Conservation (phyloP, 2,113 vertebrate species). For the Myodes glareolus region DNA sequence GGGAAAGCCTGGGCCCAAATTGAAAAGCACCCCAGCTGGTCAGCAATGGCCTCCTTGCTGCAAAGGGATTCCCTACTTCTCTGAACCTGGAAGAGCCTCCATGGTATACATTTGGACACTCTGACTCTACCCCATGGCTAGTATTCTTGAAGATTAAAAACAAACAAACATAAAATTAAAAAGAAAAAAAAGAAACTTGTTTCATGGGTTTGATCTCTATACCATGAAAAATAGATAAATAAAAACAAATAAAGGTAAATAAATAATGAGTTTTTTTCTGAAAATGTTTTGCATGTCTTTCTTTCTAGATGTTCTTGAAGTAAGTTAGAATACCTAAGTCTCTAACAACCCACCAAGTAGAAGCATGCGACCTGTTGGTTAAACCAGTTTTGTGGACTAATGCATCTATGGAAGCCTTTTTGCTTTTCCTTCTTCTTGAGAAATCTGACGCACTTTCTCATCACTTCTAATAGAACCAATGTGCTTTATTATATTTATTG, state of each 20-base stretch:
- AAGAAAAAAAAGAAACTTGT: background rate
- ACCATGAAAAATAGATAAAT: background rate
- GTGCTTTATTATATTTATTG: background rate
- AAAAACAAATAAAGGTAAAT: background rate
- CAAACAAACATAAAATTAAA: background rate
- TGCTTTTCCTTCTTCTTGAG: background rate
- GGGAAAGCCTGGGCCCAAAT: background rate
- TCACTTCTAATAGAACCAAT: background rate
- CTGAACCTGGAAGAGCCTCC: rapidly evolving
- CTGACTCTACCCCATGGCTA: background rate
- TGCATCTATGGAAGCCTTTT: background rate
- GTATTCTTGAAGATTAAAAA: background rate
- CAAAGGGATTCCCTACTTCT: background rate
- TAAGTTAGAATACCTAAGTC: background rate
- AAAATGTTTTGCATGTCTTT: background rate
- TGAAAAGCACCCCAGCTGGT: rapidly evolving
- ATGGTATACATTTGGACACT: background rate
- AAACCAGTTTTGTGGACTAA: background rate
- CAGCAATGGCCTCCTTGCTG: background rate
- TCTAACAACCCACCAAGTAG: background rate
- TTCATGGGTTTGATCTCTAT: background rate
- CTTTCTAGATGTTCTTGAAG: background rate
- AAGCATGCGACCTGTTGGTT: background rate
- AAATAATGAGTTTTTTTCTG: background rate
- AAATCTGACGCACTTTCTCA: background rate